phyloP scores from a whole-genome alignment of 2,797 vertebrate species.

The Otus scops region DNA sequence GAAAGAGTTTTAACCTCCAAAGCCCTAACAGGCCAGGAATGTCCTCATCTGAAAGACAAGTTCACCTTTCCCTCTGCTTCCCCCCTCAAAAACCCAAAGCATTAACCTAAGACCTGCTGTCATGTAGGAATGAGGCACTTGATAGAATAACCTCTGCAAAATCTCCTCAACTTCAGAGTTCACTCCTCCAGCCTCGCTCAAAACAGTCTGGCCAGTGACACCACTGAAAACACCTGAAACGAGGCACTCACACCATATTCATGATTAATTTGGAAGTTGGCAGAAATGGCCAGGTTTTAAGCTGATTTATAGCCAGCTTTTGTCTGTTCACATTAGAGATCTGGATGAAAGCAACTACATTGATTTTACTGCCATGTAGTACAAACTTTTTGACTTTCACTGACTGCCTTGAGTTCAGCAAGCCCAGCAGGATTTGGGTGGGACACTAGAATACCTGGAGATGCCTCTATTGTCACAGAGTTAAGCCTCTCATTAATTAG shows the following conservation, averaged over 20 bases:
- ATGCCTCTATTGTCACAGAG: neutral
- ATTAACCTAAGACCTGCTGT: neutral
- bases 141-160: neutral
- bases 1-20: neutral
- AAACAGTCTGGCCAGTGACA: neutral
- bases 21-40: neutral
- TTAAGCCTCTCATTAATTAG: neutral
- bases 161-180: neutral
- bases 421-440: neutral
- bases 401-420: neutral
- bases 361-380: neutral
- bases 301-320: neutral
- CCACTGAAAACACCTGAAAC: neutral
- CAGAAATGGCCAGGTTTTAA: neutral
- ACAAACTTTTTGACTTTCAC: neutral
- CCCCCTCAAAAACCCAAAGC: neutral
- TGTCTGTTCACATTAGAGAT: neutral
- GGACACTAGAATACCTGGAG: neutral
- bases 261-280: neutral
- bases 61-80: neutral
- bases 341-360: neutral
- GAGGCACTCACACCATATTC: neutral
- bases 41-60: neutral
- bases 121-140: neutral
- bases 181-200: neutral